These are phyloP conservation scores for Poecilia wingei DNA, from an alignment of 2,797 vertebrate genomes.

Conservation along the genomic window DNA sequence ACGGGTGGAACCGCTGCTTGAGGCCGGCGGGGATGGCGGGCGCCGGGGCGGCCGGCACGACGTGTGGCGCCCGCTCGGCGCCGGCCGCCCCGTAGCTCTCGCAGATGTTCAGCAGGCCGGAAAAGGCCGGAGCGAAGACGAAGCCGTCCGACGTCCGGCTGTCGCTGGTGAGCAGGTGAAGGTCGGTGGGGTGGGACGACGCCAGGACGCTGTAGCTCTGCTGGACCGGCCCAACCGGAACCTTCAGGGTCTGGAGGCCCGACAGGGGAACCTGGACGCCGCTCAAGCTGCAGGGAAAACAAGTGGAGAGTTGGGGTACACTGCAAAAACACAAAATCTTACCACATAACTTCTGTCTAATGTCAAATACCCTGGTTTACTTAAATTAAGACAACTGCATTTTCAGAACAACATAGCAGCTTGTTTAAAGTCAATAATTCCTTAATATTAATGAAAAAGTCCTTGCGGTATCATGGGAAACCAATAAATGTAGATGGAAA, in stretches of 20 bases:
- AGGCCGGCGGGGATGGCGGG: slow-evolving; percentile 81
- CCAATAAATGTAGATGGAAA: not conserved
- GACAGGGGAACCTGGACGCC: slow-evolving; percentile 74
- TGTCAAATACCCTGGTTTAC: no score
- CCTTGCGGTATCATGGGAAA: not conserved
- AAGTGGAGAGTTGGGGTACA: no score
- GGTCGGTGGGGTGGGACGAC: slow-evolving; percentile 39
- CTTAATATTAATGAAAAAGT: no score
- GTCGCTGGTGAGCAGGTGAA: slow-evolving; percentile 74
- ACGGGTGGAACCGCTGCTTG: slow-evolving; percentile 85
- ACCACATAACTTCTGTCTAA: no score
- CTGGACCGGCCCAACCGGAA: slow-evolving; percentile 37
- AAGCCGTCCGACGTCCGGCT: not conserved
- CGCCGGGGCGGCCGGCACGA: slow-evolving; percentile 73
- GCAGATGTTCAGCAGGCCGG: slow-evolving; percentile 79
- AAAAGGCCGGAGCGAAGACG: slow-evolving; percentile 66
- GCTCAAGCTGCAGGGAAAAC: slow-evolving; percentile 71
- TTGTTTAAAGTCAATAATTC: no score
- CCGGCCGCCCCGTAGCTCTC: slow-evolving; percentile 69
- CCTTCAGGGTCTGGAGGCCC: slow-evolving; percentile 72
- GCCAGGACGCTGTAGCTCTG: slow-evolving; percentile 77
- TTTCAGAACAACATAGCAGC: no score
- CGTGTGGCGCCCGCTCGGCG: slow-evolving; percentile 51
- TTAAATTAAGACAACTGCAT: no score
- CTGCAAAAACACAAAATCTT: no score